These are phyloP conservation scores for Coregonus suidteri DNA, from an alignment of 2,797 vertebrate species.

Conservation along the genomic window DNA sequence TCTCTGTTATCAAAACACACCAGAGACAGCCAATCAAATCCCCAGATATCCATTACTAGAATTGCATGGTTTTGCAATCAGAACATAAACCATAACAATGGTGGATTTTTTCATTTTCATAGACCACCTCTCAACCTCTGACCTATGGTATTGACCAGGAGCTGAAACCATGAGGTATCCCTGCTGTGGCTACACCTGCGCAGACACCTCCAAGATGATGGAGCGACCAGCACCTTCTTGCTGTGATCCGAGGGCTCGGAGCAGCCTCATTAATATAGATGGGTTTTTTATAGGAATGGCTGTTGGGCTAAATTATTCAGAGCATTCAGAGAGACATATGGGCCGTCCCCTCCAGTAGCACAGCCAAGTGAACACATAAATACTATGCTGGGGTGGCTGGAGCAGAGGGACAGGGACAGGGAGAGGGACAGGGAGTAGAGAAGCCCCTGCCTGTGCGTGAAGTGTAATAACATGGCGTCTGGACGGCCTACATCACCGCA, in stretches of 20 bases:
- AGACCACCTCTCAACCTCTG: background rate
- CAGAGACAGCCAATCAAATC: no score
- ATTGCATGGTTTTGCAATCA: no score
- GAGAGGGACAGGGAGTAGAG: background rate
- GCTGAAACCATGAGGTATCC: constrained; percentile 1
- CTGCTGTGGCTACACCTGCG: constrained; percentile 15
- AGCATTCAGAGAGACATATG: constrained; percentile 69
- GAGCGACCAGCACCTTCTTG: constrained; percentile 48
- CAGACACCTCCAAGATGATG: constrained; percentile 49
- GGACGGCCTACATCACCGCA: constrained; percentile 60
- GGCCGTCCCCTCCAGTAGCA: constrained; percentile 55
- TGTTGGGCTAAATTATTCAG: constrained; percentile 77
- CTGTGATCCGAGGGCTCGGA: constrained; percentile 64
- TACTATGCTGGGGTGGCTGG: constrained; percentile 58
- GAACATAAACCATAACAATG: background rate
- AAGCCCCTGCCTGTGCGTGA: constrained; percentile 32
- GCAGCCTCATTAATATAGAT: constrained; percentile 80
- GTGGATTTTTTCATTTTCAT: background rate
- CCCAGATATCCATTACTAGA: no score
- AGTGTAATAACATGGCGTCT: constrained; percentile 50
- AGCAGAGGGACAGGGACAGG: constrained; percentile 9
- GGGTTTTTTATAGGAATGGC: constrained; percentile 76
- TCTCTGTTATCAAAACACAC: no score
- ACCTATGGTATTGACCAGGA: background rate
- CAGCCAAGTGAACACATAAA: constrained; percentile 67